phyloP scores from a whole-genome alignment of 2,888 invertebrate species.

The Mythimna pallens region DNA sequence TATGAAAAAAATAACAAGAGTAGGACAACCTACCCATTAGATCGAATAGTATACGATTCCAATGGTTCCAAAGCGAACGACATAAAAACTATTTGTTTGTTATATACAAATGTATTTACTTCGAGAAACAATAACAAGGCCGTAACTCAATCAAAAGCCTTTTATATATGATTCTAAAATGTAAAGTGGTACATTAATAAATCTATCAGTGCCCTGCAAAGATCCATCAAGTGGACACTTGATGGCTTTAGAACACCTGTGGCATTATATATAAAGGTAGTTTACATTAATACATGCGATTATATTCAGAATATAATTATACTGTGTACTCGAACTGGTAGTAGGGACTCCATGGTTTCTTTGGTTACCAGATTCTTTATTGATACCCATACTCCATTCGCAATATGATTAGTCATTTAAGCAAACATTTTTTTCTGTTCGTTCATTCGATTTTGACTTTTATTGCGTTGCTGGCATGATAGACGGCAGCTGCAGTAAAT shows the following conservation, averaged over 20 bases:
- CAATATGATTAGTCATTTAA: too few relatives aligned
- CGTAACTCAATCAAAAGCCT: slow-evolving; percentile 31
- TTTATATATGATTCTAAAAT: slow-evolving; percentile 40
- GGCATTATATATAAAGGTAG: slow-evolving; percentile 49
- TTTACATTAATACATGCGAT: slow-evolving; percentile 49
- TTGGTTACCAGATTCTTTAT: background rate
- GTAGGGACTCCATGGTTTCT: slow-evolving; percentile 44
- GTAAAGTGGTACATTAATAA: slow-evolving; percentile 44
- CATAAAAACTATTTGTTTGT: slow-evolving; percentile 31
- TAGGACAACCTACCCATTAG: slow-evolving; percentile 21
- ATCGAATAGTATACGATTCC: slow-evolving; percentile 37
- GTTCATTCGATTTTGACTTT: too few relatives aligned
- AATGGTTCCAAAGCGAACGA: slow-evolving; percentile 11
- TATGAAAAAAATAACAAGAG: slow-evolving; percentile 28
- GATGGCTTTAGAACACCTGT: slow-evolving; percentile 49
- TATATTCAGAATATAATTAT: slow-evolving; percentile 53
- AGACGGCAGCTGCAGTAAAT: too few relatives aligned
- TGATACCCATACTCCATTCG: background rate
- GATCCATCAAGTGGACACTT: slow-evolving; percentile 39
- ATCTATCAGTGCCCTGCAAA: slow-evolving; percentile 42
- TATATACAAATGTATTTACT: slow-evolving; percentile 28
- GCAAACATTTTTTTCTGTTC: too few relatives aligned
- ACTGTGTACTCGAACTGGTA: slow-evolving; percentile 32
- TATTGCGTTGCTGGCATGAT: too few relatives aligned
- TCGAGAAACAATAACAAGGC: slow-evolving; percentile 40